Base-by-base conservation (phyloP, 1,140 invertebrate genomes). In the Dendrolimus kikuchii region DNA sequence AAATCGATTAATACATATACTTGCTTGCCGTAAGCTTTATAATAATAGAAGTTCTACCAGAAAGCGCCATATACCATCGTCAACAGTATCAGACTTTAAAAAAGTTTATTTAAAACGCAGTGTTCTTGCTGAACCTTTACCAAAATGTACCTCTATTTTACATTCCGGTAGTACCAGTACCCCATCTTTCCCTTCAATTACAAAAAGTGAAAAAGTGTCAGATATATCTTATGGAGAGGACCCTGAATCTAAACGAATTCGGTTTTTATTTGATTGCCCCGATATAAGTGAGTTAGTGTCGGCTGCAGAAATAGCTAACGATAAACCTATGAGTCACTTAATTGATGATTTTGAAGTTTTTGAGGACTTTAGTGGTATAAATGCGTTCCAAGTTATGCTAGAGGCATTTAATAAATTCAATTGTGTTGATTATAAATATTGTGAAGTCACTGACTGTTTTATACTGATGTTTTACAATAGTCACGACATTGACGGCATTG, bases 321-420 rank as follows among this genome's bases (percentile, higher is more conserved):
- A 72, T 47, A 62, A 62, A 44, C 70, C 74, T 43, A 60, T 69
- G 9, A 60, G 61, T 48, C 74, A 83, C 57, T 68, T 83, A 38
- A 77, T 84, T 46, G 71, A 81, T 51, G 70, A 89, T 43, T 80
- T 71, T 59, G 66, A 87, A 9, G 87, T 78, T 70, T 86, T 88
- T 56, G 77, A 82, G 58, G 68, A 84, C 60, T 88, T 87, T 60
- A 64, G 77, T 49, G 75, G 65, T 38, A 55, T 50, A 40, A 59
- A 60, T 39, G 71, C 77, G 7, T 70, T 77, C 58, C 74, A 79
- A 66, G 51, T 74, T 41, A 45, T 81, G 55, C 49, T 74, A 54
- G 69, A 86, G 53, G 68, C 77, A 40, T 77, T 84, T 77, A 61
- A 84, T 74, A 64, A 79, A 71, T 82, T 82, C 72, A 71, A 81